Conservation (phyloP, 2,797 vertebrate genomes). For the Meda fulgida region DNA sequence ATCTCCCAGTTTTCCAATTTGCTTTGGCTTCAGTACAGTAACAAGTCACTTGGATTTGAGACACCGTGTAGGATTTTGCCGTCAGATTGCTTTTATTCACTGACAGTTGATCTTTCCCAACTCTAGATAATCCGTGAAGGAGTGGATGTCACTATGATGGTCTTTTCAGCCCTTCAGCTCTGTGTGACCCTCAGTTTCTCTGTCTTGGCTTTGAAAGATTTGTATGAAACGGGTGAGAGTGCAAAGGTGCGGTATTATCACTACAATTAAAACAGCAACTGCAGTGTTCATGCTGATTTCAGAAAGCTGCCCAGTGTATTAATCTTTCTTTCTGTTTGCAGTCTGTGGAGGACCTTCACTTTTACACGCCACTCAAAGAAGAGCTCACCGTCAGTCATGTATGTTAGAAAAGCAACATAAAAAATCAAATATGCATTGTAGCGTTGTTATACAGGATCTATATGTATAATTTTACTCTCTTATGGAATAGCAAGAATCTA, state of each 20-base stretch:
- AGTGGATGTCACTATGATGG: slow-evolving; percentile 66
- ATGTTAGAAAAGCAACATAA: slow-evolving; percentile 36
- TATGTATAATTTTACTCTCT: not conserved
- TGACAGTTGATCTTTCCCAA: slow-evolving; percentile 19
- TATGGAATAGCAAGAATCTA: not conserved
- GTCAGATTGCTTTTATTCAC: not conserved
- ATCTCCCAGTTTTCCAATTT: not conserved
- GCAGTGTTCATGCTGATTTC: not conserved
- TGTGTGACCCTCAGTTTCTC: slow-evolving; percentile 60
- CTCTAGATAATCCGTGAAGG: slow-evolving; percentile 58
- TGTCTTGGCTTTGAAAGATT: slow-evolving; percentile 55
- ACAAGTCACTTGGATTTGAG: not conserved
- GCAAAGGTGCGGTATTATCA: slow-evolving; percentile 41
- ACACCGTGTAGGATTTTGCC: not conserved
- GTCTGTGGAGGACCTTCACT: slow-evolving; percentile 56
- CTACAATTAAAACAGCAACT: not conserved
- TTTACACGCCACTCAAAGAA: slow-evolving; percentile 60
- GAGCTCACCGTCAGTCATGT: slow-evolving; percentile 45
- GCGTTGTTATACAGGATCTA: not conserved
- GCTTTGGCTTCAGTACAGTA: not conserved
- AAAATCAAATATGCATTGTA: not conserved
- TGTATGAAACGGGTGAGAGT: slow-evolving; percentile 37
- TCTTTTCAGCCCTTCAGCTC: slow-evolving; percentile 67
- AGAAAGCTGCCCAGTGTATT: slow-evolving; percentile 9
- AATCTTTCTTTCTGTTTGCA: slow-evolving; percentile 39